A percentile compares a stretch with the other conserved stretches of the same genome.
Evolutionary conservation across 1,140 invertebrate species (phyloP).

Genomic region (Ladona fulva): DNA sequence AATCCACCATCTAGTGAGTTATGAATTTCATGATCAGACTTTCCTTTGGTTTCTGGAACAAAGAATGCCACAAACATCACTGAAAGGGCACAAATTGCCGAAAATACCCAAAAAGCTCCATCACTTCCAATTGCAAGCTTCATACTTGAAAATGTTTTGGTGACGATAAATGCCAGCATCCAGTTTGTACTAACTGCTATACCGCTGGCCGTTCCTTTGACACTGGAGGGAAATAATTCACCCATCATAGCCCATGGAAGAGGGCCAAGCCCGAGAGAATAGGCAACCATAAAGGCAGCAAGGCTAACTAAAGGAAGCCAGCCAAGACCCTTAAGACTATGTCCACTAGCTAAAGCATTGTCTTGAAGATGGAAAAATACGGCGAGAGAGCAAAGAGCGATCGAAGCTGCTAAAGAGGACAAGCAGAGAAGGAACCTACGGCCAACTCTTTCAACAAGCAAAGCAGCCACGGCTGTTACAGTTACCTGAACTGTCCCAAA

Average conservation of each 20-base stretch:
- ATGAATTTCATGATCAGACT: constrained; percentile 48
- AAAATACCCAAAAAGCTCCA: constrained; percentile 45
- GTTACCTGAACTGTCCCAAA: constrained; percentile 32
- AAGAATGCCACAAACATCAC: constrained; percentile 43
- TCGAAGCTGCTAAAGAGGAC: constrained; percentile 25
- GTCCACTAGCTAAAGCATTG: constrained; percentile 4
- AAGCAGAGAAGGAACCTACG: constrained; percentile 36
- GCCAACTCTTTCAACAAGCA: constrained; percentile 31
- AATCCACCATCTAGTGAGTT: neutral
- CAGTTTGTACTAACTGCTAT: constrained; percentile 50
- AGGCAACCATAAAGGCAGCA: constrained; percentile 65
- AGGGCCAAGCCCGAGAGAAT: constrained; percentile 67
- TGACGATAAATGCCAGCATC: constrained; percentile 45
- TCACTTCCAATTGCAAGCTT: constrained; percentile 29
- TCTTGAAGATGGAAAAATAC: constrained; percentile 28
- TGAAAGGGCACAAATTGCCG: constrained; percentile 37
- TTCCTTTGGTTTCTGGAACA: constrained; percentile 54
- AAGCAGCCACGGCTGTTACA: constrained; percentile 27
- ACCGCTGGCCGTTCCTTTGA: constrained; percentile 64
- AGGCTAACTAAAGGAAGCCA: constrained; percentile 64
- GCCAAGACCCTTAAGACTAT: constrained; percentile 33
- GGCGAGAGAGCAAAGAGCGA: constrained; percentile 28
- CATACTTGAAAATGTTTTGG: constrained; percentile 40
- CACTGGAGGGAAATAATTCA: constrained; percentile 60
- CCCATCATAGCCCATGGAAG: constrained; percentile 73